A percentile compares a stretch with the other conserved stretches of the same genome.
Conservation (phyloP, 1,140 invertebrate species). For the Scaptomyza pallida region DNA sequence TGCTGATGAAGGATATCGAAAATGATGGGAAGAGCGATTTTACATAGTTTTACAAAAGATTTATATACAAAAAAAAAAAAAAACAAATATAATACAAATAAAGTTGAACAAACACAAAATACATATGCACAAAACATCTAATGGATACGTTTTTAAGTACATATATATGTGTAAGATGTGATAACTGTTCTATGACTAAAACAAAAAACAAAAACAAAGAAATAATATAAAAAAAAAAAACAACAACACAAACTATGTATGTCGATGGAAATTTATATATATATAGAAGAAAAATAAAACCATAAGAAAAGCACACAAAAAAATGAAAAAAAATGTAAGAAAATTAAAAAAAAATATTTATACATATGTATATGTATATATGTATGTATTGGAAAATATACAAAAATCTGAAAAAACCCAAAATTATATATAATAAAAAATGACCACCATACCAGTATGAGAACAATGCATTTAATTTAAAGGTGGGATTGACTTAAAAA, state of each 20-base stretch:
- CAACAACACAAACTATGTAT: conserved; percentile 30
- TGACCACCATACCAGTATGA: conserved; percentile 76
- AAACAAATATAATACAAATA: not conserved
- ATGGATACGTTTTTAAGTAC: conserved; percentile 76
- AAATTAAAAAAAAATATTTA: conserved; percentile 33
- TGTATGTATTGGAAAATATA: conserved; percentile 44
- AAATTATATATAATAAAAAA: conserved; percentile 71
- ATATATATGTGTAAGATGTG: conserved; percentile 71
- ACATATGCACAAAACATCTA: conserved; percentile 76
- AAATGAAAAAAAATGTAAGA: conserved; percentile 16
- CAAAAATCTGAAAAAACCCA: conserved; percentile 58
- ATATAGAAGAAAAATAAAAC: conserved; percentile 13
- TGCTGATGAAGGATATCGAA: conserved; percentile 5
- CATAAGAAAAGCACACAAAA: conserved; percentile 9
- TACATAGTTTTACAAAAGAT: conserved; percentile 34
- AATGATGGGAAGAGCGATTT: not conserved
- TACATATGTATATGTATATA: conserved; percentile 56
- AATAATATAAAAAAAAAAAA: conserved; percentile 33
- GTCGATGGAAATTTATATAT: conserved; percentile 47
- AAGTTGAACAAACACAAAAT: conserved; percentile 25
- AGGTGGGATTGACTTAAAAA: too few relatives aligned
- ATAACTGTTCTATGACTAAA: conserved; percentile 80
- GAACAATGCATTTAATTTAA: not conserved
- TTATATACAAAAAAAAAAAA: conserved; percentile 26
- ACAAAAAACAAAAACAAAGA: conserved; percentile 18